Base-by-base conservation (phyloP, 2,888 invertebrate genomes). In the Eupithecia exiguata region DNA sequence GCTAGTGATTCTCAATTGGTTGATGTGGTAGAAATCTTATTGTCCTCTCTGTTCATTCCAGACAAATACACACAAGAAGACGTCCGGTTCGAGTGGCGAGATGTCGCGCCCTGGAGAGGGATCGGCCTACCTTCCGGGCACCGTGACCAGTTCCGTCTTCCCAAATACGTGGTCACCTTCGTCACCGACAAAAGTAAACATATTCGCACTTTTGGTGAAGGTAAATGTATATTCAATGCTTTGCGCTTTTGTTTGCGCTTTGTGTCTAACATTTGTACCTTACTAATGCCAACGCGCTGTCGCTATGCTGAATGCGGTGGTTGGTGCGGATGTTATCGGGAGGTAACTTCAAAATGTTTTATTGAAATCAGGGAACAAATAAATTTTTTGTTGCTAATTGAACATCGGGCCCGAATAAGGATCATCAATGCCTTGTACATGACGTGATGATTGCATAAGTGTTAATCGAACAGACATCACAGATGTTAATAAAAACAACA, bases 131-230 rank as follows among this genome's bases (percentile, higher is more conserved):
- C 92, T 63, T 93, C 92, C 77, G 95, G 94, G 81, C 95, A 95
- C 76, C 94, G 93, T 74, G 92, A 91, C 83, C 91, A 95, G 80
- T 96, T 95, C 88, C 92, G 96, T 6, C 94, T 96, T 66, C 96
- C 96, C 80, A 95, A 95, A 93, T 96, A 96, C 88, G 95, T 96
- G 80, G 96, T 96, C 85, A 95, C 95, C 78, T 96, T 96, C 92
- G 91, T 92, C 84, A 95, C 95, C 81, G 95, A 95, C 89, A 94
- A 95, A 89, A 95, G 95, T 89, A 95, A 95, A 88, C 95, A 95
- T 90, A 94, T 94, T 88, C 95, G 95, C 87, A 95, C 94, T 91
- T 96, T 95, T 91, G 95, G 96, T 88, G 96, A 96, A 95, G 95
- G 96, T 96, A 94, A 93, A 92, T 92, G 92, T 92, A 91, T 88